These are phyloP conservation scores for Dioctria rufipes DNA, from an alignment of 2,888 invertebrate genomes.

Conservation along the genomic window DNA sequence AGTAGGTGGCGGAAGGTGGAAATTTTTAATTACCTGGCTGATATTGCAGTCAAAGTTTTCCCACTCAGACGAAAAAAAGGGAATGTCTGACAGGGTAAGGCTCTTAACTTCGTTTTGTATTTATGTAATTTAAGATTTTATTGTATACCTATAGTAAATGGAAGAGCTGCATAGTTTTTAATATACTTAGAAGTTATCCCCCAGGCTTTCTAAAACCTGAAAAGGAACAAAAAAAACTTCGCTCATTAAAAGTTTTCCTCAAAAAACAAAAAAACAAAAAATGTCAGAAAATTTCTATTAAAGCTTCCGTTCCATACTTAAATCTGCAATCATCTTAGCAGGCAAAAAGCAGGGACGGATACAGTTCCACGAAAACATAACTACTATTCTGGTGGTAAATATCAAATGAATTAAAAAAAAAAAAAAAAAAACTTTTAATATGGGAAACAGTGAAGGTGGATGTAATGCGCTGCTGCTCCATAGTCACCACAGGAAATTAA, in stretches of 20 bases:
- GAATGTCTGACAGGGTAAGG: slow-evolving; percentile 43
- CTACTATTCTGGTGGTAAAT: too few species aligned
- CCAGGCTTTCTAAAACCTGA: neutral
- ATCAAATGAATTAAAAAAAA: too few species aligned
- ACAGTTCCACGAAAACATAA: too few species aligned
- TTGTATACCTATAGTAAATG: slow-evolving; percentile 26
- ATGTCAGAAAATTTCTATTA: neutral
- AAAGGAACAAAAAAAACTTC: neutral
- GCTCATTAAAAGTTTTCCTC: neutral
- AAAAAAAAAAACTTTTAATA: too few species aligned
- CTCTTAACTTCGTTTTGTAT: slow-evolving; percentile 37
- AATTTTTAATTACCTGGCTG: slow-evolving; percentile 58
- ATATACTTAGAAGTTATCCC: too few species aligned
- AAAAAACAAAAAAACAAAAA: neutral
- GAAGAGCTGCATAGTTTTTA: slow-evolving; percentile 6
- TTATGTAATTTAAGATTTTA: slow-evolving; percentile 22
- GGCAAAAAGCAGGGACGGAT: too few species aligned
- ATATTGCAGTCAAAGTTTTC: slow-evolving; percentile 55
- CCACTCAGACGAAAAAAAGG: slow-evolving; percentile 48
- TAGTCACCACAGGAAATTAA: too few species aligned
- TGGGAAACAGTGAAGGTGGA: too few species aligned
- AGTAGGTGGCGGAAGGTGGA: slow-evolving; percentile 55
- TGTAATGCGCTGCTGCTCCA: too few species aligned
- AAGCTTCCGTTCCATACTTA: neutral
- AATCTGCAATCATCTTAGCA: too few species aligned